These are phyloP conservation scores for Cryptotis parvus DNA, from an alignment of 2,113 vertebrate genomes.

Conservation along the genomic window DNA sequence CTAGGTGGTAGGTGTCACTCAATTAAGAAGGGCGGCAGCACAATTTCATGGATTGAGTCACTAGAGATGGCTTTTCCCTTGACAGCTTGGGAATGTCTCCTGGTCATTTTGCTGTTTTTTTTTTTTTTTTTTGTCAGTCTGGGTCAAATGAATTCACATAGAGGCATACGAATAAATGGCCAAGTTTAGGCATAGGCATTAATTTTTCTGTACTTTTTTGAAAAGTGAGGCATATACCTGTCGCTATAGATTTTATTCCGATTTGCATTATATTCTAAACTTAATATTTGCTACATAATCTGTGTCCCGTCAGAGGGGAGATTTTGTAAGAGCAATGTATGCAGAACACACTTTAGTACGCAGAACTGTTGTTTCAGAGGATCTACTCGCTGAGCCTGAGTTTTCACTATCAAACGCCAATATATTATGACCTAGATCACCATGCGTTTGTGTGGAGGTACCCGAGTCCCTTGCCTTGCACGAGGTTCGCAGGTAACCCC, in stretches of 20 bases:
- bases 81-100: slow-evolving; percentile 13
- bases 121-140: too few relatives aligned
- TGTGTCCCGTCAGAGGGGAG: background rate
- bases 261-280: background rate
- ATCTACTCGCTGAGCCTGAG: background rate
- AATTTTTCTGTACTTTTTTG: slow-evolving; percentile 15
- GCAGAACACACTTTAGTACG: background rate
- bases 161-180: background rate
- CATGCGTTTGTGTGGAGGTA: too few relatives aligned
- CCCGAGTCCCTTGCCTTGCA: too few relatives aligned
- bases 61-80: background rate
- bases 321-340: background rate
- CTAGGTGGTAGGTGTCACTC: background rate
- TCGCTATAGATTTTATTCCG: background rate
- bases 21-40: background rate
- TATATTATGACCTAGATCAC: background rate
- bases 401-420: background rate
- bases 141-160: slow-evolving; percentile 3
- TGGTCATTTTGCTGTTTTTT: slow-evolving; percentile 21
- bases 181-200: slow-evolving; percentile 19
- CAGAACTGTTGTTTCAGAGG: background rate
- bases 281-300: background rate
- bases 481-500: background rate
- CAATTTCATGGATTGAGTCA: background rate
- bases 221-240: background rate